Percentiles rank a stretch among this genome's conserved stretches.
phyloP scores from a whole-genome alignment of 2,113 vertebrate genomes.

The Sorex araneus region DNA sequence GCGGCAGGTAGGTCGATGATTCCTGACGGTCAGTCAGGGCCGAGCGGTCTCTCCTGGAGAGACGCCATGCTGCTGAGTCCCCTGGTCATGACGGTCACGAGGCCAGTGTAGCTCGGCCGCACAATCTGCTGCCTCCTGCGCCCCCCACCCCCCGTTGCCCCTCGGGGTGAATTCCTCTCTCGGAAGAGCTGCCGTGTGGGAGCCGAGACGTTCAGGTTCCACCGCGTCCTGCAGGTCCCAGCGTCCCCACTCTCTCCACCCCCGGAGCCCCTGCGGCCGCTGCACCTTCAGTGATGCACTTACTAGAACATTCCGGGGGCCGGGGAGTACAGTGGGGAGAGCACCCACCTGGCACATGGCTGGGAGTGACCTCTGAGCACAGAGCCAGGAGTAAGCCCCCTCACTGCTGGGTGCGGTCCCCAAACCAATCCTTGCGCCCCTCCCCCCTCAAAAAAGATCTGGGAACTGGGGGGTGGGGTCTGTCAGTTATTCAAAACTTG shows the following conservation, averaged over 20 bases:
- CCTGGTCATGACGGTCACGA: background rate
- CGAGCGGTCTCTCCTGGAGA: background rate
- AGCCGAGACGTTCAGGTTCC: background rate
- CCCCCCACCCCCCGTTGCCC: conserved; percentile 4
- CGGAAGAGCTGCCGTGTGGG: background rate
- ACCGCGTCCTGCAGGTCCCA: conserved; percentile 2
- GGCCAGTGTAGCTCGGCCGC: background rate
- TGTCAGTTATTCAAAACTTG: background rate
- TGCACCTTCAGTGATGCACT: too few relatives aligned
- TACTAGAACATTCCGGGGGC: too few relatives aligned
- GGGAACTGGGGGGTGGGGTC: background rate
- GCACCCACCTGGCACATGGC: too few relatives aligned
- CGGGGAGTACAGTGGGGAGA: too few relatives aligned
- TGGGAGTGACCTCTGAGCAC: background rate
- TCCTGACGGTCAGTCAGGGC: background rate
- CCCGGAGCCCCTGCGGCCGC: background rate
- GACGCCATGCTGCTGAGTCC: background rate
- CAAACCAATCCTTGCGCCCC: too few relatives aligned
- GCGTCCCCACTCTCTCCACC: conserved; percentile 34
- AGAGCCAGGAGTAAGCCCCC: background rate
- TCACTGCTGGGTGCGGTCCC: too few relatives aligned
- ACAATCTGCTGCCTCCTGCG: background rate
- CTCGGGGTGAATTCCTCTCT: background rate
- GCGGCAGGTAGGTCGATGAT: background rate
- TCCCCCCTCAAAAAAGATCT: background rate